Evolutionary conservation across 2,113 vertebrate genomes (phyloP).

Genomic region (Microtus oregoni): DNA sequence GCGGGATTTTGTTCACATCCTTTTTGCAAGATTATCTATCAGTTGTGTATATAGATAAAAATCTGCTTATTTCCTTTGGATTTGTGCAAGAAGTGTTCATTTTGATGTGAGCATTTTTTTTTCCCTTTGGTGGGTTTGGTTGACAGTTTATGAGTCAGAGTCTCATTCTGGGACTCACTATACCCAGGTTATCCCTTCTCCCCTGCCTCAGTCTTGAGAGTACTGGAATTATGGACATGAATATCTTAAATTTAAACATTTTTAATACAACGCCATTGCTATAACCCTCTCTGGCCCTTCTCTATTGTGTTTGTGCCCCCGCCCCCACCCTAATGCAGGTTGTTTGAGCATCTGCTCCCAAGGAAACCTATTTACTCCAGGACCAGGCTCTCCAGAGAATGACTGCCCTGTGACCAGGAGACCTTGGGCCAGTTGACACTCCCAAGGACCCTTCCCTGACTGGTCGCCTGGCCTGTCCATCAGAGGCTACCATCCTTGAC

Average conservation of each 20-base stretch:
- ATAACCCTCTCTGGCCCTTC: neutral
- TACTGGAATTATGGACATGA: neutral
- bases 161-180: neutral
- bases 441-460: rapidly evolving
- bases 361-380: neutral
- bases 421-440: neutral
- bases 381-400: neutral
- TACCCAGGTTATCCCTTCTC: neutral
- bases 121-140: neutral
- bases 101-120: neutral
- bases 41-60: neutral
- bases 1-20: neutral
- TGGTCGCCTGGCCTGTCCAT: too few species aligned
- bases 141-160: neutral
- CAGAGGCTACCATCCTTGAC: neutral
- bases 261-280: neutral
- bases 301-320: neutral
- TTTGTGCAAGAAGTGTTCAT: neutral
- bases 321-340: rapidly evolving
- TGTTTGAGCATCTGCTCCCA: too few species aligned
- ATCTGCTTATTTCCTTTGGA: neutral
- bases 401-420: too few species aligned
- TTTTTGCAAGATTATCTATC: neutral
- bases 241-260: neutral
- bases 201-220: neutral